Evolutionary conservation across 1,140 invertebrate species (phyloP), one percentile per base, ranked within the genome.

Genomic region (Brachionus koreanus): DNA sequence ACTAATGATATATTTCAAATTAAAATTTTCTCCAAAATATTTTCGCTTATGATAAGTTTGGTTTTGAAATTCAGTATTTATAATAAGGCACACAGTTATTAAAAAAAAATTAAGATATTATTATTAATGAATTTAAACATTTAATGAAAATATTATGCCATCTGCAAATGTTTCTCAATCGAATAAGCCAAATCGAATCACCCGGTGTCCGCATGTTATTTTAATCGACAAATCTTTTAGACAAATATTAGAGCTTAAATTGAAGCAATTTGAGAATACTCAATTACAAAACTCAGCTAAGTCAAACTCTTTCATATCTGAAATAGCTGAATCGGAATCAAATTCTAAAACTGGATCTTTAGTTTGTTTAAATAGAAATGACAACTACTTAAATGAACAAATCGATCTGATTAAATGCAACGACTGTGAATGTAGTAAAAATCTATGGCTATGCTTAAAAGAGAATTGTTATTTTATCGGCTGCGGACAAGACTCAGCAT

Each of bases 361-460:
- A 19, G 65, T 42, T 25, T 63, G 61, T 7, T 25, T 25, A 29
- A 63, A 29, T 29, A 42, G 12, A 23, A 16, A 19, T 57, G 49
- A 23, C 49, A 57, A 57, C 7, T 57, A 7, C 19, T 19, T 9
- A 0, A 57, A 57, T 57, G 49, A 16, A 7, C 12, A 25, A 29
- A 57, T 79, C 10, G 19, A 12, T 10, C 61, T 43, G 39, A 65
- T 49, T 16, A 39, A 69, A 39, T 82, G 79, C 6, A 7, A 67
- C 19, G 57, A 82, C 3, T 82, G 79, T 43, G 35, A 82, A 33
- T 67, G 79, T 35, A 25, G n/a, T 33, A 49, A 46, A 67, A 65
- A 82, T 69, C 35, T 82, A 67, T 82, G 79, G 79, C 29, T 82
- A 42, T 82, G 79, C 42, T 52, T 82, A 39, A 65, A 49, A 67